Evolutionary conservation across 2,113 vertebrate species (phyloP), one percentile per base, ranked within the genome.

Genomic region (Hystrix cristata): DNA sequence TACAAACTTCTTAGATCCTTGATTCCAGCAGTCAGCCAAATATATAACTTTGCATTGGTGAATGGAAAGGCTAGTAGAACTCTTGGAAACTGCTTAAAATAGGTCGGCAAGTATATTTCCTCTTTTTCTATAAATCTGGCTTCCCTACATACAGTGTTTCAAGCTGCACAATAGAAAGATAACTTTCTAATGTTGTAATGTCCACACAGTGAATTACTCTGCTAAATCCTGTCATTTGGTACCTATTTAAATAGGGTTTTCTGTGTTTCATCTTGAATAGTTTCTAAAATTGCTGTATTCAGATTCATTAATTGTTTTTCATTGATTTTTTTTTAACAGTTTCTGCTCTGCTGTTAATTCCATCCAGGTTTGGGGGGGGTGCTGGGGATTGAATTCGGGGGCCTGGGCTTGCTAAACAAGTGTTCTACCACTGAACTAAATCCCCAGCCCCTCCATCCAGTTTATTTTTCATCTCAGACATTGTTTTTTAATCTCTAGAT

Each of bases 51-150:
- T 79, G 91, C 62, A 62, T 43, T 94, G 13, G 25, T 76, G 34
- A 72, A 78, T 82, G 83, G 46, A 43, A 92, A 89, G 59, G 51
- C 46, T 85, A 81, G 23, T 46, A 93, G 69, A 91, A 95, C 34
- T 76, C 51, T 84, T 55, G 12, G 76, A 74, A 95, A 83, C 38
- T 72, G 59, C n/a, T 92, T 96, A 90, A 76, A 86, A 84, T 90
- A 29, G 13, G 23, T 46, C 90, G 57, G 4, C 83, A 94, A 86
- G 48, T 91, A 7, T 80, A 46, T 91, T 86, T 85, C 38, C 74
- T 96, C 64, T 69, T 72, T 94, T 57, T 76, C 55, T 87, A 29
- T 18, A 89, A 29, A 83, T 34, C 60, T 87, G 74, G 13, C 34
- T 92, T 79, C 29, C 46, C 23, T 21, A 67, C 53, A 51, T 92